Conservation (phyloP, 1,140 invertebrate species). For the Drosophila burlai region DNA sequence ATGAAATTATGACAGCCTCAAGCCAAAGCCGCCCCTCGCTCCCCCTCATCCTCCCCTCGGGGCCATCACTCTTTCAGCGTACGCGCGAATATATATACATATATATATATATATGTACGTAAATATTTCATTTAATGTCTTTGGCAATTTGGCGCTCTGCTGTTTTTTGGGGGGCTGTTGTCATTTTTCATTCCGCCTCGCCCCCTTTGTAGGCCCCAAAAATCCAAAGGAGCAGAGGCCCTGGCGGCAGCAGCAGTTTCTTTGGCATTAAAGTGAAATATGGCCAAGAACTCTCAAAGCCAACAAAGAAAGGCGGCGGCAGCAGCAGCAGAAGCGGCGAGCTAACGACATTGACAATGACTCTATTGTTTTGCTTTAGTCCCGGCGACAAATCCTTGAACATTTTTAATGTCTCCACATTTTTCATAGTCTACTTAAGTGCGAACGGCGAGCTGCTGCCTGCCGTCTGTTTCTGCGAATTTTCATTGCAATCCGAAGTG, state of each 20-base stretch:
- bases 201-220: slow-evolving; percentile 13
- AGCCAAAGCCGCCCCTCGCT: background rate
- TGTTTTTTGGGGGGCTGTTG: slow-evolving; percentile 46
- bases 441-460: background rate
- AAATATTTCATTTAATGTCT: slow-evolving; percentile 77
- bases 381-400: slow-evolving; percentile 16
- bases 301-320: slow-evolving; percentile 16
- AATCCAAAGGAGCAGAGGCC: slow-evolving; percentile 7
- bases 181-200: slow-evolving; percentile 67
- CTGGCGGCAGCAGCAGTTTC: slow-evolving; percentile 17
- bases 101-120: slow-evolving; percentile 3
- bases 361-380: slow-evolving; percentile 48
- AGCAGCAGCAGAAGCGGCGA: background rate
- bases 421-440: slow-evolving; percentile 48
- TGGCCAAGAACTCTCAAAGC: slow-evolving; percentile 35
- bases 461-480: background rate
- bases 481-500: background rate
- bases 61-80: slow-evolving; percentile 9
- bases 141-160: slow-evolving; percentile 64
- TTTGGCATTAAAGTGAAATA: slow-evolving; percentile 76
- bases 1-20: slow-evolving; percentile 40
- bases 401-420: slow-evolving; percentile 45
- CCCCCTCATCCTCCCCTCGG: background rate
- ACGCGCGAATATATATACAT: background rate
- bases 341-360: slow-evolving; percentile 50